phyloP scores from a whole-genome alignment of 2,888 invertebrate genomes.

The Drosophila infuscata region DNA sequence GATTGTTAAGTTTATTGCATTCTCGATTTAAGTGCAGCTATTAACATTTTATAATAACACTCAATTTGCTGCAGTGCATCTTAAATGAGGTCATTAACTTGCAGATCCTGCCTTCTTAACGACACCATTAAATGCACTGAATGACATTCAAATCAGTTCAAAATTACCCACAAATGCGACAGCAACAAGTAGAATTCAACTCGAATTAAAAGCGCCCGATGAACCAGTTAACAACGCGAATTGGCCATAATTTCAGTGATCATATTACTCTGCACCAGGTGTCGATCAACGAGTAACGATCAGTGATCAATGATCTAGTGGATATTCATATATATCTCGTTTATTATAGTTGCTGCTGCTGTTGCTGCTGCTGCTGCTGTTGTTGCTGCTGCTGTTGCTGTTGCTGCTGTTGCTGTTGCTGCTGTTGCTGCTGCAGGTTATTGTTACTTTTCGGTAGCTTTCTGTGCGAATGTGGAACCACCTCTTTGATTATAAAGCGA shows the following conservation, averaged over 20 bases:
- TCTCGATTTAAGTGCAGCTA: background rate
- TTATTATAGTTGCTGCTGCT: conserved; percentile 19
- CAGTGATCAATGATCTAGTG: conserved; percentile 13
- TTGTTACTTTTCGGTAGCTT: conserved; percentile 62
- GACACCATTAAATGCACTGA: conserved; percentile 15
- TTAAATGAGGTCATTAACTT: background rate
- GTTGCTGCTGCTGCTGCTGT: conserved; percentile 1
- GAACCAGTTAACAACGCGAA: conserved; percentile 49
- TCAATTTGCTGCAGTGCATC: background rate
- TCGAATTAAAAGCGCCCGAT: conserved; percentile 29
- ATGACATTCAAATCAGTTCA: conserved; percentile 26
- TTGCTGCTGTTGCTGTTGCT: conserved; percentile 2
- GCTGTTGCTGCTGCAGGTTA: conserved; percentile 22
- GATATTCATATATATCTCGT: conserved; percentile 40
- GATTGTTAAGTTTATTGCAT: background rate
- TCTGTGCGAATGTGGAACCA: conserved; percentile 65
- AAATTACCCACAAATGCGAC: background rate
- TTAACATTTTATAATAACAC: background rate
- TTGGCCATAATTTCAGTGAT: conserved; percentile 33
- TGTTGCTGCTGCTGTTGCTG: conserved; percentile 5
- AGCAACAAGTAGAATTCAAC: conserved; percentile 9
- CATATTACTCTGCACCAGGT: conserved; percentile 40
- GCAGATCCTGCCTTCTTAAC: background rate
- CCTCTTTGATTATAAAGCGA: conserved; percentile 65
- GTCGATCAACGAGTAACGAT: conserved; percentile 21